A percentile compares a stretch with the other conserved stretches of the same genome.
phyloP scores from a whole-genome alignment of 2,113 vertebrate species.

The Siphamia tubifer region DNA sequence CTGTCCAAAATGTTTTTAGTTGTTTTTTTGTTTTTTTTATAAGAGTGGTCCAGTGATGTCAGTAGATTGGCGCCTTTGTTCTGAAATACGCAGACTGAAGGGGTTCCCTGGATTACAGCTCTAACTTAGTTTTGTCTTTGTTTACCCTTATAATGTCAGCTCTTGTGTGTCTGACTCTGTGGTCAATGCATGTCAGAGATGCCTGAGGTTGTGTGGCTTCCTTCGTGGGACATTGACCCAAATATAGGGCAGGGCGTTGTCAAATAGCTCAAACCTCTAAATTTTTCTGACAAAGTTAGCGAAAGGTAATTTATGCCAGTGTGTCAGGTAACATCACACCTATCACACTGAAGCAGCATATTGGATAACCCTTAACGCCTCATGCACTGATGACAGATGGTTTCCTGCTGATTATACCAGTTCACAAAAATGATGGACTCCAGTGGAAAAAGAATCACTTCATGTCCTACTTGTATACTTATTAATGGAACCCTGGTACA shows the following conservation, averaged over 20 bases:
- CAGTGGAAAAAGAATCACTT: not conserved
- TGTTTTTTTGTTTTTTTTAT: no score
- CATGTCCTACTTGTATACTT: not conserved
- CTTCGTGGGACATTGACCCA: conserved; percentile 49
- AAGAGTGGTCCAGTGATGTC: conserved; percentile 6
- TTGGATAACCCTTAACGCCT: not conserved
- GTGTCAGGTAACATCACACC: not conserved
- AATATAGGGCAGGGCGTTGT: conserved; percentile 71
- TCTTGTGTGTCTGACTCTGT: conserved; percentile 56
- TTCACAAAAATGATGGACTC: not conserved
- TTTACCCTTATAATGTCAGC: conserved; percentile 58
- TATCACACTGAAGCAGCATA: not conserved
- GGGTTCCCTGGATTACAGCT: conserved; percentile 44
- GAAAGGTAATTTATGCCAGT: conserved; percentile 14
- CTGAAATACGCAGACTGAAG: conserved; percentile 5
- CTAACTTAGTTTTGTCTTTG: conserved; percentile 30
- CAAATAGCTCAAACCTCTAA: conserved; percentile 5
- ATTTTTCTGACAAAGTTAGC: not conserved
- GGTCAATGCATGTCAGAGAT: conserved; percentile 62
- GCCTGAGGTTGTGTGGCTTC: conserved; percentile 75
- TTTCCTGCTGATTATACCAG: not conserved
- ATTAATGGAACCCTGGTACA: not conserved
- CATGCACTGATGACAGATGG: not conserved
- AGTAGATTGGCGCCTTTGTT: conserved; percentile 10
- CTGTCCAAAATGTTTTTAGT: not conserved